Conservation (phyloP, 2,113 vertebrate species). For the Gnathonemus longibarbis region DNA sequence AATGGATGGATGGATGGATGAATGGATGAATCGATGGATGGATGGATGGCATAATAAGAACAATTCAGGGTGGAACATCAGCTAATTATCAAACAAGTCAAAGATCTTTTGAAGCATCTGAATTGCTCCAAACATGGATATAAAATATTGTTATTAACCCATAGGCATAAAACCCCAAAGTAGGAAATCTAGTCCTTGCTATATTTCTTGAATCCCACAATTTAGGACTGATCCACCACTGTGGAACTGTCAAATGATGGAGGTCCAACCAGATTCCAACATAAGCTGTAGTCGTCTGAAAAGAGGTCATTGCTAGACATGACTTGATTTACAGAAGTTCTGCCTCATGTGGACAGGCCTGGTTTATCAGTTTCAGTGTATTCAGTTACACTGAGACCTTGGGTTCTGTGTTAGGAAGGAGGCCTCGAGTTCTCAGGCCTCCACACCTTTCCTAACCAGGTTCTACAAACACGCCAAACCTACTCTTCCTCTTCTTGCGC, state of each 20-base stretch:
- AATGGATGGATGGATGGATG: not conserved
- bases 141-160: not conserved
- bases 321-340: not conserved
- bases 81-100: not conserved
- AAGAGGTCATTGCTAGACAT: not conserved
- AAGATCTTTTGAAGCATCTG: not conserved
- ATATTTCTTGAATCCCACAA: not conserved
- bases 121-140: not conserved
- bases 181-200: not conserved
- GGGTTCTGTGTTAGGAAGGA: not conserved
- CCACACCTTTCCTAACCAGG: not conserved
- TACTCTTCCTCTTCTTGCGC: slow-evolving; percentile 91
- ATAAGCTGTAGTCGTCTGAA: not conserved
- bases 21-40: not conserved
- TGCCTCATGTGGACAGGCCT: not conserved
- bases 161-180: not conserved
- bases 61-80: not conserved
- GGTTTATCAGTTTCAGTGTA: not conserved
- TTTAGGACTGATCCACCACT: not conserved
- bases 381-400: not conserved
- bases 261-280: not conserved
- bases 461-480: slow-evolving; percentile 34
- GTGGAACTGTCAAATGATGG: not conserved
- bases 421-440: not conserved
- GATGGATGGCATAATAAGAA: not conserved